Percentiles rank a stretch among this genome's conserved stretches.
phyloP scores from a whole-genome alignment of 2,113 vertebrate genomes.

The Ia io region DNA sequence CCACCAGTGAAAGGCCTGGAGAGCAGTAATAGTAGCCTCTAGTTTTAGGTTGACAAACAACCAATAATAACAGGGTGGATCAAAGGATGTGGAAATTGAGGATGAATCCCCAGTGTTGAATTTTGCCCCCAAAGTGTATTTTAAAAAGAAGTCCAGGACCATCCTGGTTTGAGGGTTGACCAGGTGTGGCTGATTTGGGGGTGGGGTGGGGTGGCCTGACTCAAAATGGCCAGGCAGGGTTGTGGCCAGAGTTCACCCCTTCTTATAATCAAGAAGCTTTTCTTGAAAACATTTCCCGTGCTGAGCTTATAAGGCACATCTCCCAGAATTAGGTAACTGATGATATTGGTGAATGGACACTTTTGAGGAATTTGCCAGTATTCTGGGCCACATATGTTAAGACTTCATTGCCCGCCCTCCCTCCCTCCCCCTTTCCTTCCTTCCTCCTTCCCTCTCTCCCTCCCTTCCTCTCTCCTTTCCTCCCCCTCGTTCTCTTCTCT shows the following conservation, averaged over 20 bases:
- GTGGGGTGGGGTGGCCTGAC: neutral
- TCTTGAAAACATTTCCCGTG: neutral
- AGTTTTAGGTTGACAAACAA: neutral
- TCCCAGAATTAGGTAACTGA: neutral
- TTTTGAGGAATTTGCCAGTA: neutral
- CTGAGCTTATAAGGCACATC: neutral
- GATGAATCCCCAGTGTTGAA: neutral
- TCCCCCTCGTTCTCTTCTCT: neutral
- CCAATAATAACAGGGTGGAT: neutral
- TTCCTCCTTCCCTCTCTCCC: neutral
- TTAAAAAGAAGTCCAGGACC: neutral
- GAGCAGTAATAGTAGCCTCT: neutral
- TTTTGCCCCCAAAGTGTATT: neutral
- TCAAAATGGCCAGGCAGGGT: neutral
- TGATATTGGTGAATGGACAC: neutral
- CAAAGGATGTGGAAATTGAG: conserved; percentile 35
- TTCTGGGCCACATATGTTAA: rapidly evolving
- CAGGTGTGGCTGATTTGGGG: neutral
- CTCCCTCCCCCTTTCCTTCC: neutral
- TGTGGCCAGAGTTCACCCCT: neutral
- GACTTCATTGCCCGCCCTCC: neutral
- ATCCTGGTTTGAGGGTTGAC: neutral
- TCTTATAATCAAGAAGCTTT: neutral
- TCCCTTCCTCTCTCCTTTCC: neutral
- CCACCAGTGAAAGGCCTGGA: neutral